These are phyloP conservation scores for Sorex maritimensis DNA, from an alignment of 2,797 vertebrate genomes.

Conservation along the genomic window DNA sequence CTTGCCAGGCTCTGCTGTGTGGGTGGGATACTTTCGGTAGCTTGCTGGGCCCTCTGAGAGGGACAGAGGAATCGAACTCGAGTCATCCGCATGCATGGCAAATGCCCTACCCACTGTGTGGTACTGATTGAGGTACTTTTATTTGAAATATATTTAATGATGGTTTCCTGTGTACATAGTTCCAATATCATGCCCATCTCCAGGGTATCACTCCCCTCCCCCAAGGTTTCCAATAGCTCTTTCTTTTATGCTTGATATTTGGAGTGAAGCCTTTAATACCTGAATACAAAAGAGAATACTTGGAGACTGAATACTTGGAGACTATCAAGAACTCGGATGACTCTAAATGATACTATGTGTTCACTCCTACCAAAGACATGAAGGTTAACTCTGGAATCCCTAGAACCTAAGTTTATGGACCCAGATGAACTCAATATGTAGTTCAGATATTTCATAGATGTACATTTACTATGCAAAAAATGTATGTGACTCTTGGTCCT, in stretches of 20 bases:
- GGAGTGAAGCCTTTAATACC: background rate
- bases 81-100: no score
- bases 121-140: no score
- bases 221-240: no score
- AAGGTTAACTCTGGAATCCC: conserved; percentile 24
- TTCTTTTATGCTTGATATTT: background rate
- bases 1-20: no score
- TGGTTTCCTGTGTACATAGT: no score
- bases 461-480: conserved; percentile 38
- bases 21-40: no score
- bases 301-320: background rate
- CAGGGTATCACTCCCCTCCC: no score
- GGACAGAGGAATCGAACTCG: no score
- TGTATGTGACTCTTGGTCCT: background rate
- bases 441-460: conserved; percentile 7
- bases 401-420: background rate
- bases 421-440: conserved; percentile 30
- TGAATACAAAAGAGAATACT: background rate
- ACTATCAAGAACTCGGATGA: background rate
- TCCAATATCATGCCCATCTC: no score
- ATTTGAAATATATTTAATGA: no score
- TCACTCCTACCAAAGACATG: background rate
- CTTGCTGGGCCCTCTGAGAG: no score
- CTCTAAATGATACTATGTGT: background rate
- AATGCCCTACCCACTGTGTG: no score